Evolutionary conservation across 2,888 invertebrate genomes (phyloP).

Genomic region (Phoenoteleia sp.): DNA sequence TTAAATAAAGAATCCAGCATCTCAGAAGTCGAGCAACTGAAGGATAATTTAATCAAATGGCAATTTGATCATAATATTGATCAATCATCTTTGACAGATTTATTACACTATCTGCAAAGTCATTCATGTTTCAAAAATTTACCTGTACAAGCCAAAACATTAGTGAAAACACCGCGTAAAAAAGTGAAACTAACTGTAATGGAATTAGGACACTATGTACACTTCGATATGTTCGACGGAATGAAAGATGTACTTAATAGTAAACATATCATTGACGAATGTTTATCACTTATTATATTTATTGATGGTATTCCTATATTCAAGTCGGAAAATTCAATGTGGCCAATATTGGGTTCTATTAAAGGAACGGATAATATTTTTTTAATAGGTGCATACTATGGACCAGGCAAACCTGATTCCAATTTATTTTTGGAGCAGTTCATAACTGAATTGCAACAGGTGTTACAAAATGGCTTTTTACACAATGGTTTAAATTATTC

Average conservation of each 20-base stretch:
- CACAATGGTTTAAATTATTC: slow-evolving; percentile 26
- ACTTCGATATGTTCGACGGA: slow-evolving; percentile 13
- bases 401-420: slow-evolving; percentile 57
- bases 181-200: slow-evolving; percentile 11
- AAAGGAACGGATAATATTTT: slow-evolving; percentile 41
- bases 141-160: slow-evolving; percentile 13
- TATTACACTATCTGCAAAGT: background rate
- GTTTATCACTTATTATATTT: slow-evolving; percentile 1
- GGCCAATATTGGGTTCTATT: slow-evolving; percentile 72
- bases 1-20: background rate
- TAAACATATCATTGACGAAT: background rate
- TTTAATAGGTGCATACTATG: slow-evolving; percentile 66
- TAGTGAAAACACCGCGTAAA: slow-evolving; percentile 7
- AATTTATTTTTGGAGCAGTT: background rate
- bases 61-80: slow-evolving; percentile 22
- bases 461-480: slow-evolving; percentile 62
- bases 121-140: slow-evolving; percentile 10
- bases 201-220: slow-evolving; percentile 20
- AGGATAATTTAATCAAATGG: background rate
- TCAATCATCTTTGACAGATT: slow-evolving; percentile 10
- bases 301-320: slow-evolving; percentile 62
- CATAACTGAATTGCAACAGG: slow-evolving; percentile 12
- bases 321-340: slow-evolving; percentile 65
- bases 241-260: background rate
- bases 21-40: slow-evolving; percentile 7